Base-by-base conservation (phyloP, 1,140 invertebrate species). In the Adoxophyes honmai region DNA sequence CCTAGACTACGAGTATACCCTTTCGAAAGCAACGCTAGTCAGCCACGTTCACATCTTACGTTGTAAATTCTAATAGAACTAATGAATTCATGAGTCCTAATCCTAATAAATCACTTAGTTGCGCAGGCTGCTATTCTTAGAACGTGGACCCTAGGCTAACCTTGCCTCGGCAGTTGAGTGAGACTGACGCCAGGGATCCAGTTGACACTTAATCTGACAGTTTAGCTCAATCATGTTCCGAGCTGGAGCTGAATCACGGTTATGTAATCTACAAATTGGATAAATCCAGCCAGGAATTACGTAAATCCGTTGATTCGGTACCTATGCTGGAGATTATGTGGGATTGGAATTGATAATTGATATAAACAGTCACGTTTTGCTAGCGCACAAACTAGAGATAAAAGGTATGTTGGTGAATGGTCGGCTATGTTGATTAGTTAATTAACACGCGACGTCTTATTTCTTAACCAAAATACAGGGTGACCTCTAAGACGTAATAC, bases 221-320 rank as follows among this genome's bases (percentile, higher is more conserved):
- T 21, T 48, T 48, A 18, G 42, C 42, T 48, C 18, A 48, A 48
- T 48, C 42, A 48, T 21, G 42, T n/a, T 48, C 10, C 21, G 42
- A 10, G 18, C 42, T 48, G 11, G 42, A 48, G 18, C 42, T 48
- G 42, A 48, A 48, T 48, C 42, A 48, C 18, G 16, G 42, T 48
- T 48, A 48, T 48, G 42, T 48, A 48, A 48, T 48, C 18, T 6
- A 11, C 18, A 48, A 48, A 48, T 48, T 48, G 42, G 42, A 28
- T 48, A 48, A 28, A 48, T 18, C 42, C 42, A 28, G 42, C 10
- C 21, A 21, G 16, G 10, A 48, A 48, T 48, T 48, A 48, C 18
- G n/a, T 28, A 28, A 28, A 28, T 3, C 21, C 21, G 21, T 28
- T 2, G 21, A 3, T 3, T 2, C 6, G 21, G 2, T 28, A 28